Evolutionary conservation across 1,140 invertebrate species (phyloP), one percentile per base, ranked within the genome.

Genomic region (Bombus sylvicola): DNA sequence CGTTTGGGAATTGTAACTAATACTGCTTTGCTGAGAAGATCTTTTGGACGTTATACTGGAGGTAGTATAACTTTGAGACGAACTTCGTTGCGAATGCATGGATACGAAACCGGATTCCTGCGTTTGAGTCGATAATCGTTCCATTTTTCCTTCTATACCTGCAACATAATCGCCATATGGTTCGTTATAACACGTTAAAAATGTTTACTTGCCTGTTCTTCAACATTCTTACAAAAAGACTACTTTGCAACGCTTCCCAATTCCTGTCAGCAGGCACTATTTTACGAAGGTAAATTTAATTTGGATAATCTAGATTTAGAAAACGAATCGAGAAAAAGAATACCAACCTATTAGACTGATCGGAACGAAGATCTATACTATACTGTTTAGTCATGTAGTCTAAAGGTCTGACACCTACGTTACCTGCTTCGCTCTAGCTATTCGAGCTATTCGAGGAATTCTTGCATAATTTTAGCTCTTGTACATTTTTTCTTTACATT

Each of bases 61-160:
- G 12, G 93, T 85, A 5, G 96, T 95, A 78, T 96, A 97, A 89
- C 96, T 96, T 88, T 96, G 96, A 6, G 96, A 96, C 41, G 96
- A 96, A 72, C 96, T 97, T 88, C 96, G 94, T 88, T 96, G 95
- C 39, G 96, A 97, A 83, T 97, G 96, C 95, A 97, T 96, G 6
- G 97, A 97, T 74, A 97, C 96, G 93, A 98, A 97, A 85, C 97
- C 97, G 81, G 97, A 97, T 84, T 95, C 95, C 80, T 95, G 94
- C 3, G 95, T 95, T 80, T 95, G 94, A n/a, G 95, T 95, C 39
- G 95, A 95, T 37, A 95, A 87, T 43, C 95, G 92, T 81, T 95
- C 95, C 92, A 95, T 95, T 91, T 95, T 95, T 18, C 92, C 94
- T 57, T 95, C 95, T 59, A 95, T 92, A 81, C 94, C 94, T 95